A percentile compares a stretch with the other conserved stretches of the same genome.
Evolutionary conservation across 2,888 invertebrate species (phyloP).

Genomic region (Hemistola chrysoprasaria): DNA sequence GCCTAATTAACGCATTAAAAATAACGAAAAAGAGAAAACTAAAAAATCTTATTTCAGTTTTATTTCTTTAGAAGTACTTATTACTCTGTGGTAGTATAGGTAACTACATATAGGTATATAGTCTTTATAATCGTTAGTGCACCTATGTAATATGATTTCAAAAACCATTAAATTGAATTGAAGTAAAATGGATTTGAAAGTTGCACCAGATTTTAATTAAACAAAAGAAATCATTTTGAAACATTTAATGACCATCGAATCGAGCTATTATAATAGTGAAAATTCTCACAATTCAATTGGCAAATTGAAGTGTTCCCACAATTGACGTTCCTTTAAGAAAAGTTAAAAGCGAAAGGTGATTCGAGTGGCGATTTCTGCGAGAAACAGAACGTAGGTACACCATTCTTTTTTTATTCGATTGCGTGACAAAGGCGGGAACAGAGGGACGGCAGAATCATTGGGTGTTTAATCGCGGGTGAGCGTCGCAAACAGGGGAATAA

Average conservation of each 20-base stretch:
- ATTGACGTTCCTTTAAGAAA: slow-evolving; percentile 51
- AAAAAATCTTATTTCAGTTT: too few relatives aligned
- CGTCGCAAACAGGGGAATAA: slow-evolving; percentile 60
- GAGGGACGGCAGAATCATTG: slow-evolving; percentile 45
- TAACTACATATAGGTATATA: too few relatives aligned
- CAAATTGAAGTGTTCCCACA: slow-evolving; percentile 69
- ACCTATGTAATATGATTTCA: too few relatives aligned
- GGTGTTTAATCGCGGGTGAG: slow-evolving; percentile 65
- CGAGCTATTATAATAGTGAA: slow-evolving; percentile 48
- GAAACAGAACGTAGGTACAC: slow-evolving; percentile 37
- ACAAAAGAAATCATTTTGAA: slow-evolving; percentile 44
- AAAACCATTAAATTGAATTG: too few relatives aligned
- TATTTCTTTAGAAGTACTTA: too few relatives aligned
- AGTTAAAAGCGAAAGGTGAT: slow-evolving; percentile 41
- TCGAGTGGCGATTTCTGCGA: slow-evolving; percentile 63
- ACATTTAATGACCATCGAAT: slow-evolving; percentile 47
- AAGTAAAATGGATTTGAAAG: slow-evolving; percentile 40
- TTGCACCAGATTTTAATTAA: slow-evolving; percentile 38
- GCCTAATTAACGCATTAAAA: too few relatives aligned
- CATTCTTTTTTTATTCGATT: slow-evolving; percentile 13
- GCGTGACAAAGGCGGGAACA: slow-evolving; percentile 53
- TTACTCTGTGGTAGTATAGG: too few relatives aligned
- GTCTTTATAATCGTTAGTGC: too few relatives aligned
- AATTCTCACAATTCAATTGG: slow-evolving; percentile 63
- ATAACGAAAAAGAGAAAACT: too few relatives aligned